Evolutionary conservation across 2,113 vertebrate genomes (phyloP).

Genomic region (Ceuthmochares aereus): DNA sequence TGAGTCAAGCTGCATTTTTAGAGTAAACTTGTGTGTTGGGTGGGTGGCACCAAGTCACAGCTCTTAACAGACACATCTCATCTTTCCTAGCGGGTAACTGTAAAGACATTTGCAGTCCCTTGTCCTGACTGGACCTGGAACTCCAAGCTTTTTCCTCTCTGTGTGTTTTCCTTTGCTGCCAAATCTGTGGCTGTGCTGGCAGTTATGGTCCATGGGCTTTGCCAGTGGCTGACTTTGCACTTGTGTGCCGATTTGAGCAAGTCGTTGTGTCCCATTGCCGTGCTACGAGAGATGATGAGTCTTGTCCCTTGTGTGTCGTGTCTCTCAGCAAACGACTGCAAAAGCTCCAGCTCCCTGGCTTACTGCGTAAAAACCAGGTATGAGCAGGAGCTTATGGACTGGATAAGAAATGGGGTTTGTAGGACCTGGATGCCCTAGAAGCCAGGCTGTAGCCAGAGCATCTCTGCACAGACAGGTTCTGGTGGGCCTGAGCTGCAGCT

Average conservation of each 20-base stretch:
- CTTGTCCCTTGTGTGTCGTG: neutral
- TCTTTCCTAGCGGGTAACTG: neutral
- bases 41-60: neutral
- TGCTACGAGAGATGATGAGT: too few relatives aligned
- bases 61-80: neutral
- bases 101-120: neutral
- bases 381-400: neutral
- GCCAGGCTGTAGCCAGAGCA: neutral
- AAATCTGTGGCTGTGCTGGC: neutral
- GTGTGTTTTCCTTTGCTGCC: rapidly evolving
- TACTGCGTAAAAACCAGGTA: neutral
- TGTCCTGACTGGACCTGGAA: neutral
- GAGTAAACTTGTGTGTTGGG: neutral
- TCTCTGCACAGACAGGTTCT: neutral
- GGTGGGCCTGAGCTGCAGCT: neutral
- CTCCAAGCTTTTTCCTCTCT: neutral
- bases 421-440: neutral
- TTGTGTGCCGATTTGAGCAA: neutral
- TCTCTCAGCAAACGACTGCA: neutral
- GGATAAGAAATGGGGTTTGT: neutral
- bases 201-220: neutral
- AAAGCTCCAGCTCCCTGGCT: neutral
- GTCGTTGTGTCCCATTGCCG: rapidly evolving
- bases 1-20: neutral
- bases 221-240: neutral